These are phyloP conservation scores for Palaemon carinicauda DNA, from an alignment of 1,140 invertebrate genomes.

Conservation along the genomic window DNA sequence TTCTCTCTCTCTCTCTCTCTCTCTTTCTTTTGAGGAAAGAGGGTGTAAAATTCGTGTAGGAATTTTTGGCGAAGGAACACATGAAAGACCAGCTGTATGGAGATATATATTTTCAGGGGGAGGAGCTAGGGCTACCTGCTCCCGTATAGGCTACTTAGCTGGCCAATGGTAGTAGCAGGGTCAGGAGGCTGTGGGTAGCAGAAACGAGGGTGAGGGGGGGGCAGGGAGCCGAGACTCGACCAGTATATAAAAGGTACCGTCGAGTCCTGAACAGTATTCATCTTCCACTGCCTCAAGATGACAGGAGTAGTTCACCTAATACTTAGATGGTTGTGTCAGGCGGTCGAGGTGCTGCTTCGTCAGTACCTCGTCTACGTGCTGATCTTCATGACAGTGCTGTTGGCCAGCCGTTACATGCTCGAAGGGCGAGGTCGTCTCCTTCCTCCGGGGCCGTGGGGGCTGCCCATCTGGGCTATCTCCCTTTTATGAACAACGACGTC, in stretches of 20 bases:
- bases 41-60: not conserved
- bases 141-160: no score
- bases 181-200: not conserved
- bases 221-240: not conserved
- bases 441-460: conserved; percentile 85
- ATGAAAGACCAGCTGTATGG: not conserved
- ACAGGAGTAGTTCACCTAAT: not conserved
- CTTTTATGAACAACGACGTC: conserved; percentile 78
- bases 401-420: conserved; percentile 12
- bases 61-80: not conserved
- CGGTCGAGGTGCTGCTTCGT: not conserved
- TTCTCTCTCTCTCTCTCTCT: not conserved
- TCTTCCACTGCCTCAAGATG: conserved; percentile 25
- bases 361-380: conserved; percentile 23
- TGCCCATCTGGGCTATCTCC: conserved; percentile 84
- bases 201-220: not conserved
- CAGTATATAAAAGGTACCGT: not conserved
- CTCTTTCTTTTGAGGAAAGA: not conserved
- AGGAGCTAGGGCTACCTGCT: not conserved
- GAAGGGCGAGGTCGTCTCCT: not conserved
- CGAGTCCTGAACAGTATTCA: not conserved
- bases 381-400: conserved; percentile 31
- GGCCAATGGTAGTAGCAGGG: no score
- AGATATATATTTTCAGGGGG: no score
- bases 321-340: not conserved